Conservation (phyloP, 2,113 vertebrate genomes). For the Puma concolor region DNA sequence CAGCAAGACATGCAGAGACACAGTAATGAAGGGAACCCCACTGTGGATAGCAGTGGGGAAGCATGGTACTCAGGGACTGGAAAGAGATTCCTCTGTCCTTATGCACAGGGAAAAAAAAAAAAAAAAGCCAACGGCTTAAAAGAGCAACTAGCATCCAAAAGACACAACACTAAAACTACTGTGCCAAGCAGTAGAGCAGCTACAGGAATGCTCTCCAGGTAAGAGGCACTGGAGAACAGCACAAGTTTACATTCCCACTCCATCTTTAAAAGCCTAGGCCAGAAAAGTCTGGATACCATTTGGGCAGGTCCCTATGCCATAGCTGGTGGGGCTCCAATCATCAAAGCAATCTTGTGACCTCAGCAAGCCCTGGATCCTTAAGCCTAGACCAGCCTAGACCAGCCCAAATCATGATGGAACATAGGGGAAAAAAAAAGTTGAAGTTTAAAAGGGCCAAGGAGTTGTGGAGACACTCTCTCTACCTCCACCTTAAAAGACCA, state of each 20-base stretch:
- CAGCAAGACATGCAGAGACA: background rate
- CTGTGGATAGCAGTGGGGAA: background rate
- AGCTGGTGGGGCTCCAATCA: background rate
- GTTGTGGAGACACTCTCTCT: background rate
- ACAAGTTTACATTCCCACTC: background rate
- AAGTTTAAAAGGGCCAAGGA: background rate
- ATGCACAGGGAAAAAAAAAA: accelerated
- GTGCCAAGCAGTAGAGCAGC: background rate
- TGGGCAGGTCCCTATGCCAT: background rate
- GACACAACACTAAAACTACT: background rate
- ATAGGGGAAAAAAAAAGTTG: background rate
- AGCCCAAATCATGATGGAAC: background rate
- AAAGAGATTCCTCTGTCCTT: background rate
- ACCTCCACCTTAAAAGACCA: background rate
- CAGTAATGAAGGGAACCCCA: background rate
- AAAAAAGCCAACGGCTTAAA: background rate
- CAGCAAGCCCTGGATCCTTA: background rate
- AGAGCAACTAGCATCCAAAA: background rate
- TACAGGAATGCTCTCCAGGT: background rate
- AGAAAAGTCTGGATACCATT: background rate
- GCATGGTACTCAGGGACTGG: background rate
- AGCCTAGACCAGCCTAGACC: background rate
- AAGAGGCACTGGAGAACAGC: background rate
- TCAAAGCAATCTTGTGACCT: background rate
- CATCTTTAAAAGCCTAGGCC: background rate